These are phyloP conservation scores for Chymomyza fuscimana DNA, from an alignment of 2,888 invertebrate genomes.

Conservation along the genomic window DNA sequence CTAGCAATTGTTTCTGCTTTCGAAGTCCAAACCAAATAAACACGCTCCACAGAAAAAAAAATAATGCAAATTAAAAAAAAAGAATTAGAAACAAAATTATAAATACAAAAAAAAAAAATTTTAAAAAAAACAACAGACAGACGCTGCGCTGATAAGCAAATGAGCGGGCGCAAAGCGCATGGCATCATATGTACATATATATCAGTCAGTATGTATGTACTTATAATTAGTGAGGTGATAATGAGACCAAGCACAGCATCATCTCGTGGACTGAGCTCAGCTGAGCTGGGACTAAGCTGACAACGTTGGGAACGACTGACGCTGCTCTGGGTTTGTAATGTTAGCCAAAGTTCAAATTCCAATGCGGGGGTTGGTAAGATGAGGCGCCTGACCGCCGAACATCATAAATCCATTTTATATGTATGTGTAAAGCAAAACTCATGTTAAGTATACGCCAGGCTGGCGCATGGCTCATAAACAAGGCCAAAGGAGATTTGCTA, in stretches of 20 bases:
- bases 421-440: slow-evolving; percentile 25
- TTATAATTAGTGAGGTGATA: slow-evolving; percentile 68
- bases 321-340: slow-evolving; percentile 23
- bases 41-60: slow-evolving; percentile 39
- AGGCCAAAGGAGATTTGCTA: background rate
- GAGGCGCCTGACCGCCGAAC: slow-evolving; percentile 11
- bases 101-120: slow-evolving; percentile 8
- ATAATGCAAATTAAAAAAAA: slow-evolving; percentile 51
- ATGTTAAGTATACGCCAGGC: slow-evolving; percentile 51
- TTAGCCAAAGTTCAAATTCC: slow-evolving; percentile 61
- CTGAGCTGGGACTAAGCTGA: background rate
- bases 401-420: slow-evolving; percentile 44
- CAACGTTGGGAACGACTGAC: background rate
- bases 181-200: background rate
- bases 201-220: background rate
- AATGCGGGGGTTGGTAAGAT: slow-evolving; percentile 50
- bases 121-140: background rate
- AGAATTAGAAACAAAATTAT: slow-evolving; percentile 10
- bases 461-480: slow-evolving; percentile 67
- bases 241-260: slow-evolving; percentile 46
- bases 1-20: background rate
- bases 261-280: background rate
- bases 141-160: slow-evolving; percentile 48
- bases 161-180: slow-evolving; percentile 11
- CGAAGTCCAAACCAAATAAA: slow-evolving; percentile 39